Evolutionary conservation across 2,797 vertebrate genomes (phyloP).

Genomic region (Diplodus sargus): DNA sequence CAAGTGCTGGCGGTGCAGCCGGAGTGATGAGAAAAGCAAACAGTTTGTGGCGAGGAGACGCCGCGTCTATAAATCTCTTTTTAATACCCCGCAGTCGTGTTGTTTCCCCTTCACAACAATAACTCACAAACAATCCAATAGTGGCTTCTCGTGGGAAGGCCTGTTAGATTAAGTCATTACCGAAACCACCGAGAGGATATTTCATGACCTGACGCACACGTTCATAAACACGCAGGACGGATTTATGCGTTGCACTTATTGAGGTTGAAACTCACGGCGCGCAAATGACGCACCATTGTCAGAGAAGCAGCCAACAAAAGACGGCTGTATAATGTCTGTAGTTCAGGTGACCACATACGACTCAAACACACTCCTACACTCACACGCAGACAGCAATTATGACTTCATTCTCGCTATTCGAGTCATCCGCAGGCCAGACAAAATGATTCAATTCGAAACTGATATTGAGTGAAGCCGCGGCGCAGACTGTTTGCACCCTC

Average conservation of each 20-base stretch:
- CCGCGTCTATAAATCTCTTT: constrained; percentile 67
- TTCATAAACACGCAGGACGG: constrained; percentile 10
- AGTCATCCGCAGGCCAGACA: constrained; percentile 62
- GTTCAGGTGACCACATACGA: constrained; percentile 30
- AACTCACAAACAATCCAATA: constrained; percentile 63
- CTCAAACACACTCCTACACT: constrained; percentile 37
- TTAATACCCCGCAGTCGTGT: constrained; percentile 65
- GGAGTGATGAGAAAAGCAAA: constrained; percentile 65
- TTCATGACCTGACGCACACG: constrained; percentile 24
- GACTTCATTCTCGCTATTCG: constrained; percentile 58
- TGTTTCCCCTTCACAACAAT: constrained; percentile 54
- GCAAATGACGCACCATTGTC: constrained; percentile 3
- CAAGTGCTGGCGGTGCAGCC: constrained; percentile 28
- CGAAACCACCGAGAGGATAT: constrained; percentile 37
- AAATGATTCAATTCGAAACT: constrained; percentile 53
- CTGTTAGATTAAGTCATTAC: constrained; percentile 64
- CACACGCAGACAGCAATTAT: constrained; percentile 56
- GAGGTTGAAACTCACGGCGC: constrained; percentile 1
- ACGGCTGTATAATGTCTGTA: constrained; percentile 36
- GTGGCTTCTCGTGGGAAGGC: constrained; percentile 37
- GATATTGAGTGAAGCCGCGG: constrained; percentile 40
- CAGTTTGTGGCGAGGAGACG: constrained; percentile 44
- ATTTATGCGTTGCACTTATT: constrained; percentile 26
- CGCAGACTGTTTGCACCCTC: constrained; percentile 35
- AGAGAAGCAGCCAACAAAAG: constrained; percentile 13